Conservation (phyloP, 2,113 vertebrate species). For the Rhabdornis inornatus region DNA sequence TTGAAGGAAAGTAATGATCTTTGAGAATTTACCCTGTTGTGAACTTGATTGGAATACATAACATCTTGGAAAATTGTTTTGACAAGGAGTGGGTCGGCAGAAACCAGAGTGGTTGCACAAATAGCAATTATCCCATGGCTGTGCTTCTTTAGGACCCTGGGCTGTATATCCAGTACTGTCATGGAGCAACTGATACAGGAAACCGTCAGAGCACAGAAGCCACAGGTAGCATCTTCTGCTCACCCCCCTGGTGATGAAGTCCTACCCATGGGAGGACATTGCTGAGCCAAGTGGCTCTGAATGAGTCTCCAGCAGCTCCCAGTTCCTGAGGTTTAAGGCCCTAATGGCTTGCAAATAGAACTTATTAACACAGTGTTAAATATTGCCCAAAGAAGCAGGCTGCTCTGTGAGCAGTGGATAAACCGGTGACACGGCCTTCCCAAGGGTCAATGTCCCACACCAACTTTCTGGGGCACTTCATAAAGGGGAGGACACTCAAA, state of each 20-base stretch:
- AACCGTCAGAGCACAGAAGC: background rate
- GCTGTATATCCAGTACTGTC: background rate
- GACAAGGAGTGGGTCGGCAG: rapidly evolving
- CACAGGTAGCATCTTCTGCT: background rate
- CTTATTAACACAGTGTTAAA: background rate
- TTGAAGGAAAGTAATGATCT: background rate
- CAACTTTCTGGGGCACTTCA: background rate
- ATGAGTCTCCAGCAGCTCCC: background rate
- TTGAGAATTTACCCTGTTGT: background rate
- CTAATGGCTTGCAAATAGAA: background rate
- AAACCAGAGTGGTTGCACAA: rapidly evolving
- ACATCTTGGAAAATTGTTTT: background rate
- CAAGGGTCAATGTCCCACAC: background rate
- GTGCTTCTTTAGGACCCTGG: background rate
- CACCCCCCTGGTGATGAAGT: background rate
- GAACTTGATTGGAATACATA: background rate
- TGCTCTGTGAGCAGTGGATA: background rate
- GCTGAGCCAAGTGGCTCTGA: background rate
- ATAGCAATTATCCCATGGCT: background rate
- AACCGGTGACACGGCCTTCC: background rate
- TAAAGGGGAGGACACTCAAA: background rate
- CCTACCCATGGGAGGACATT: background rate
- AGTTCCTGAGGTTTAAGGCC: background rate
- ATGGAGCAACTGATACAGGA: background rate
- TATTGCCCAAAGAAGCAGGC: background rate